These are phyloP conservation scores for Sylvicola cinctus DNA, from an alignment of 2,888 invertebrate genomes.

Conservation along the genomic window DNA sequence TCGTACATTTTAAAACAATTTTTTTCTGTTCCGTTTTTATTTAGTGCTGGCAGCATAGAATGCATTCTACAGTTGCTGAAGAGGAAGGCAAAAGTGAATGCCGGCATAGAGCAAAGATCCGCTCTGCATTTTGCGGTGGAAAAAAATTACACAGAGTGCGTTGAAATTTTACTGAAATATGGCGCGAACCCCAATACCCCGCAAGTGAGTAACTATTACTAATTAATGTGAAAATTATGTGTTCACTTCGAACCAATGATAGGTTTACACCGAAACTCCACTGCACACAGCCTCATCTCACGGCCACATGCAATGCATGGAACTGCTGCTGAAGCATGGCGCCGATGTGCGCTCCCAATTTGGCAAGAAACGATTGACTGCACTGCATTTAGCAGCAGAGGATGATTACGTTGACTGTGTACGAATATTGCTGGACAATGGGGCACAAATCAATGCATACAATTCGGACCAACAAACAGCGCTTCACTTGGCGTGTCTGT, in stretches of 20 bases:
- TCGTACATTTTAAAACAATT: neutral
- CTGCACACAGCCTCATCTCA: slow-evolving; percentile 61
- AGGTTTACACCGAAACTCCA: slow-evolving; percentile 70
- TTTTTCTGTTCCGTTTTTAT: neutral
- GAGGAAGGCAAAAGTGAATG: slow-evolving; percentile 60
- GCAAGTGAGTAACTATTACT: slow-evolving; percentile 31
- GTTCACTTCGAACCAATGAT: slow-evolving; percentile 4
- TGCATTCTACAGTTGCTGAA: slow-evolving; percentile 38
- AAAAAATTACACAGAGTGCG: slow-evolving; percentile 52
- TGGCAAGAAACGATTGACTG: slow-evolving; percentile 50
- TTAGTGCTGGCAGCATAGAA: slow-evolving; percentile 21
- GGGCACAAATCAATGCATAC: slow-evolving; percentile 53
- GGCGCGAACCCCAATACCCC: slow-evolving; percentile 69
- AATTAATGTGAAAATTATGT: slow-evolving; percentile 20
- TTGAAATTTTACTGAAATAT: slow-evolving; percentile 45
- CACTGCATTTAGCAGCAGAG: slow-evolving; percentile 66
- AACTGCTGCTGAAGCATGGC: slow-evolving; percentile 52
- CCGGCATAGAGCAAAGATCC: slow-evolving; percentile 45
- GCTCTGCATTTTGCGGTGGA: slow-evolving; percentile 72
- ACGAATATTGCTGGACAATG: slow-evolving; percentile 44
- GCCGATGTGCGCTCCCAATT: slow-evolving; percentile 60
- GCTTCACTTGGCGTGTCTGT: slow-evolving; percentile 61
- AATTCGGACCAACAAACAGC: slow-evolving; percentile 64
- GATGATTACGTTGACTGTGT: slow-evolving; percentile 68
- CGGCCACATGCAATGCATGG: slow-evolving; percentile 46